Evolutionary conservation across 1,140 invertebrate genomes (phyloP).

Genomic region (Acromyrmex charruanus): DNA sequence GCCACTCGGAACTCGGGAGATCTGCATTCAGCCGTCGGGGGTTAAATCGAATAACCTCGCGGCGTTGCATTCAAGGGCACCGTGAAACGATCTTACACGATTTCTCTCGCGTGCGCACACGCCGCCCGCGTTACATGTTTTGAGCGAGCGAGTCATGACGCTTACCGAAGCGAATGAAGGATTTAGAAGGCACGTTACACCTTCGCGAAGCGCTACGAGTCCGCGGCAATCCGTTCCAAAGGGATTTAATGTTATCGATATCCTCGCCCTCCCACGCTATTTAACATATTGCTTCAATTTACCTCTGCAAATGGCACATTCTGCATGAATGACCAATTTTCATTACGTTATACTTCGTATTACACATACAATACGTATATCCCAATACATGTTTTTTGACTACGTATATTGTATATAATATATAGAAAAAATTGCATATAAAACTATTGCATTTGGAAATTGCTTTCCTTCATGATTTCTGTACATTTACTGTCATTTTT

Average conservation of each 20-base stretch:
- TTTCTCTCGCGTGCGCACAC: constrained; percentile 41
- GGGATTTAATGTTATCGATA: constrained; percentile 53
- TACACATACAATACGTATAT: background rate
- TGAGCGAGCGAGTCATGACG: constrained; percentile 56
- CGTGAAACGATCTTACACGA: constrained; percentile 64
- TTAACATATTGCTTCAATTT: constrained; percentile 36
- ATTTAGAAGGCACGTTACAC: constrained; percentile 56
- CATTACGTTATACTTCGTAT: background rate
- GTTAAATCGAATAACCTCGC: constrained; percentile 69
- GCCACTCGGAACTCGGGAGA: constrained; percentile 57
- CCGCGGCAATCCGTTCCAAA: constrained; percentile 36
- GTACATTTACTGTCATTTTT: constrained; percentile 19
- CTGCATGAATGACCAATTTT: background rate
- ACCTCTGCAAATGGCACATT: constrained; percentile 7
- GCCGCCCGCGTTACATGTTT: constrained; percentile 47
- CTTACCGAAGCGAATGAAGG: constrained; percentile 55
- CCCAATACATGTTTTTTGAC: background rate
- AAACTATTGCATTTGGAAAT: background rate
- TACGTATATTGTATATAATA: background rate
- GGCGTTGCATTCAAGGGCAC: constrained; percentile 66
- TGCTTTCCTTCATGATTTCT: background rate
- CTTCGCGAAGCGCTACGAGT: constrained; percentile 6
- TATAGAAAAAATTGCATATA: background rate
- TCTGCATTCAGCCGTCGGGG: constrained; percentile 62
- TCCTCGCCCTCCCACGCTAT: constrained; percentile 5